A percentile compares a stretch with the other conserved stretches of the same genome.
These are phyloP conservation scores for Akabosia matsudoensis DNA, from an alignment of 1,140 invertebrate species.

Conservation along the genomic window DNA sequence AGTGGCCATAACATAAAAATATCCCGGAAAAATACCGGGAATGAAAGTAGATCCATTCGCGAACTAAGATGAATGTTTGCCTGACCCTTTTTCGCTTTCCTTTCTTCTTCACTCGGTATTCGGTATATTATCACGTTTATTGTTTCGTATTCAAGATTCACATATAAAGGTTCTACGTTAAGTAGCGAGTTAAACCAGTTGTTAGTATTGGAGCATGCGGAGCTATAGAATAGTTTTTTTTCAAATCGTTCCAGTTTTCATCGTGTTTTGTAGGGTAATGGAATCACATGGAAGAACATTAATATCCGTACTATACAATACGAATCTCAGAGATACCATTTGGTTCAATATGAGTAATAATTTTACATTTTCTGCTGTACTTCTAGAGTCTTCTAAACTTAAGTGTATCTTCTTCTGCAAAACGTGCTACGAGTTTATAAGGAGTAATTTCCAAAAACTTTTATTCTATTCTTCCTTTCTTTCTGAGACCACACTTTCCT, in stretches of 20 bases:
- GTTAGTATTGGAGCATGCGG: too few relatives aligned
- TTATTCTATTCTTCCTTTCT: too few relatives aligned
- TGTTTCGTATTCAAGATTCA: too few relatives aligned
- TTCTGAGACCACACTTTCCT: too few relatives aligned
- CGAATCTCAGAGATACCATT: too few relatives aligned
- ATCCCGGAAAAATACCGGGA: not conserved
- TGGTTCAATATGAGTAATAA: too few relatives aligned
- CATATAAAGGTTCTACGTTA: too few relatives aligned
- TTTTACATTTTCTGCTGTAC: not conserved
- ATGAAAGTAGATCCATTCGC: not conserved
- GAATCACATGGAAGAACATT: not conserved
- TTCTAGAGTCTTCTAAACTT: not conserved
- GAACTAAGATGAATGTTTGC: not conserved
- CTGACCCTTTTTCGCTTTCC: not conserved
- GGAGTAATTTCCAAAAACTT: not conserved
- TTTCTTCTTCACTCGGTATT: not conserved
- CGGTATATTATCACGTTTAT: not conserved
- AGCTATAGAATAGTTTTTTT: too few relatives aligned
- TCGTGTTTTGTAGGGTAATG: not conserved
- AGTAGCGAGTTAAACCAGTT: too few relatives aligned
- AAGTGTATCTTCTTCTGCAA: not conserved
- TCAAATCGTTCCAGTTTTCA: not conserved
- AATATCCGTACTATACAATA: too few relatives aligned
- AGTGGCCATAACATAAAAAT: constrained; percentile 10
- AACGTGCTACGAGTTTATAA: not conserved